Evolutionary conservation across 53 echinoderm and acorn worm species (phyloP), one percentile per base, ranked within the genome.

Genomic region (Astropecten irregularis): DNA sequence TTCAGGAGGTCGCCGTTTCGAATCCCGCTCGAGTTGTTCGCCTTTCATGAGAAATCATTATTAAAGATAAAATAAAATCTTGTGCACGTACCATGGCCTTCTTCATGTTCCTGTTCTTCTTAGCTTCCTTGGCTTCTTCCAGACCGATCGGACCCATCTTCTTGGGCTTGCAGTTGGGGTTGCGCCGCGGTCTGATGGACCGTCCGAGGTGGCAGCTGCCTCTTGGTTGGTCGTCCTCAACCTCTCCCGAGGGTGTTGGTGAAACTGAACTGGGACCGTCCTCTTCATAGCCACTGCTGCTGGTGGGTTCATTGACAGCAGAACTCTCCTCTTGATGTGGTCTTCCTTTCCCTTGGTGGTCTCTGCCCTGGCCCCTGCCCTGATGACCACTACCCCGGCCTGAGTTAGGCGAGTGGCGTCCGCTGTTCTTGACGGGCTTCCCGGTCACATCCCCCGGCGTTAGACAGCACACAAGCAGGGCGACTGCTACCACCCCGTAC

Each of bases 81-180:
- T 28, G 13, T 64, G 14, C 54, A 69, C 69, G n/a, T 69, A 81
- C 76, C 35, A 74, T 26, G 9, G 65, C 82, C 37, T 88, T 73
- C 35, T 82, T 71, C 73, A 64, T 77, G 4, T 83, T 31, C 3
- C 32, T n/a, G 33, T 60, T 57, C 33, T 46, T 47, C 19, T 38
- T n/a, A 2, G 21, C 79, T n/a, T 5, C 20, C 14, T 40, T 44
- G 61, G 9, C 29, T 1, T 33, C 28, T n/a, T 46, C 38, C 11
- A 79, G 1, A 9, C 48, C 61, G 0, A 79, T 20, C 0, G 79
- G 79, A 2, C 79, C 79, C 21, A 22, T 42, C n/a, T 56, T 0
- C 39, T 18, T 15, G 56, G 37, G 19, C 38, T 39, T 28, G 25
- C 33, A 26, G 16, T 26, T 10, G 15, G 76, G 76, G 38, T 10